These are phyloP conservation scores for Oryzias woworae DNA, from an alignment of 2,113 vertebrate species.

Conservation along the genomic window DNA sequence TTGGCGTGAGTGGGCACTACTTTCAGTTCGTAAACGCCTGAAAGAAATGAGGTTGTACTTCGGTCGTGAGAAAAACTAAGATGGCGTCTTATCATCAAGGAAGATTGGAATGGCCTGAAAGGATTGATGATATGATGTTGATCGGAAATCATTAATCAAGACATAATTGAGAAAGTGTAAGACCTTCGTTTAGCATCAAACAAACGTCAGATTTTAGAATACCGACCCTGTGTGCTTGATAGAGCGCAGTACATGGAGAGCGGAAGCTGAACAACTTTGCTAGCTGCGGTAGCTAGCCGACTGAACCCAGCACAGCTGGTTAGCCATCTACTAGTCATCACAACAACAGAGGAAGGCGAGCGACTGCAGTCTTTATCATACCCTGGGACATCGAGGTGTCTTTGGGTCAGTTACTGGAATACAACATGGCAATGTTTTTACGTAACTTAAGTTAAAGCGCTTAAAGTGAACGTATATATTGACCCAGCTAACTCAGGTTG, in stretches of 20 bases:
- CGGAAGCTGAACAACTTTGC: conserved; percentile 62
- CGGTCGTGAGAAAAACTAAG: conserved; percentile 78
- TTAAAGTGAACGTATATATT: no score
- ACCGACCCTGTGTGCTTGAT: conserved; percentile 11
- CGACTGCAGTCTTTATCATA: conserved; percentile 45
- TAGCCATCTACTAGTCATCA: conserved; percentile 60
- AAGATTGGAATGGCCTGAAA: conserved; percentile 69
- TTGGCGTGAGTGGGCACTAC: conserved; percentile 60
- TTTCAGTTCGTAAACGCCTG: conserved; percentile 57
- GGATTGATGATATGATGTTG: conserved; percentile 59
- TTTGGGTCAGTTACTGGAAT: conserved; percentile 63
- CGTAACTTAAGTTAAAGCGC: no score
- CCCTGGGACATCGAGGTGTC: conserved; percentile 72
- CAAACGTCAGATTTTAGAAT: conserved; percentile 12
- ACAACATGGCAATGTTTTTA: background rate
- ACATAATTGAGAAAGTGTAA: conserved; percentile 39
- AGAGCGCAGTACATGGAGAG: conserved; percentile 48
- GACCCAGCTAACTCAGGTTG: background rate
- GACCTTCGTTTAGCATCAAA: conserved; percentile 23
- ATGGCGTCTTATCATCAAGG: conserved; percentile 80
- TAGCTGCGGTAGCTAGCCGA: conserved; percentile 58
- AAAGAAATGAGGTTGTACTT: conserved; percentile 66
- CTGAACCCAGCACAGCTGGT: conserved; percentile 67
- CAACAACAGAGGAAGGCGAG: conserved; percentile 66
- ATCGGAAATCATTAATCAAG: conserved; percentile 61